These are phyloP conservation scores for Dasyprocta punctata DNA, from an alignment of 2,113 vertebrate species.

Conservation along the genomic window DNA sequence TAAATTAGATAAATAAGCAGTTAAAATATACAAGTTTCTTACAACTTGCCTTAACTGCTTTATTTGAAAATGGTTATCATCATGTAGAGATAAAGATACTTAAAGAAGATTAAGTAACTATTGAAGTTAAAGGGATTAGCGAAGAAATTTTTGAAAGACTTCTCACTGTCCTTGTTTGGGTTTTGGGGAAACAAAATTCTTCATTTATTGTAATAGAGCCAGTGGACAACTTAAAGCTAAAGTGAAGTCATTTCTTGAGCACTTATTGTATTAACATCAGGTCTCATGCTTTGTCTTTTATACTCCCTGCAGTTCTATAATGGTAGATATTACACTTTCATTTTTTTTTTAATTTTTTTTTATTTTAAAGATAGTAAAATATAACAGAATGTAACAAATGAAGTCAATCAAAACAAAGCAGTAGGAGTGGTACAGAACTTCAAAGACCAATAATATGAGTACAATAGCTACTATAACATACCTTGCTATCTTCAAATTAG, in stretches of 20 bases:
- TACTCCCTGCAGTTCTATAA: neutral
- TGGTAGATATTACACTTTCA: neutral
- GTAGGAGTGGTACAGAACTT: no score
- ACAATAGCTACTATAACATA: no score
- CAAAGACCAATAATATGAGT: no score
- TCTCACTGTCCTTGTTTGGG: neutral
- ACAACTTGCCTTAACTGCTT: conserved; percentile 27
- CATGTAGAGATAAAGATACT: conserved; percentile 66
- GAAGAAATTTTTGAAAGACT: neutral
- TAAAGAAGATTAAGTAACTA: conserved; percentile 9
- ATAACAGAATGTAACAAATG: no score
- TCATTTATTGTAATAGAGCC: neutral
- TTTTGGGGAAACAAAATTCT: neutral
- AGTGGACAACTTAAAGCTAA: neutral
- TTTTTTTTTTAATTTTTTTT: no score
- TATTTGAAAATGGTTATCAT: conserved; percentile 69
- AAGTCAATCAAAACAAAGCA: no score
- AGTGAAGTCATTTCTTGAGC: neutral
- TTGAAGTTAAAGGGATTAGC: neutral
- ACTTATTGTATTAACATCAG: neutral
- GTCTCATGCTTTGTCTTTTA: neutral
- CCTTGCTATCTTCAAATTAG: no score
- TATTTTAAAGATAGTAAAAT: no score
- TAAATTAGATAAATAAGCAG: conserved; percentile 70
- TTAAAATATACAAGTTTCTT: conserved; percentile 54